Percentiles rank a stretch among this genome's conserved stretches.
Evolutionary conservation across 2,113 vertebrate species (phyloP).

Genomic region (rabbit (Oryctolagus cuniculus)): DNA sequence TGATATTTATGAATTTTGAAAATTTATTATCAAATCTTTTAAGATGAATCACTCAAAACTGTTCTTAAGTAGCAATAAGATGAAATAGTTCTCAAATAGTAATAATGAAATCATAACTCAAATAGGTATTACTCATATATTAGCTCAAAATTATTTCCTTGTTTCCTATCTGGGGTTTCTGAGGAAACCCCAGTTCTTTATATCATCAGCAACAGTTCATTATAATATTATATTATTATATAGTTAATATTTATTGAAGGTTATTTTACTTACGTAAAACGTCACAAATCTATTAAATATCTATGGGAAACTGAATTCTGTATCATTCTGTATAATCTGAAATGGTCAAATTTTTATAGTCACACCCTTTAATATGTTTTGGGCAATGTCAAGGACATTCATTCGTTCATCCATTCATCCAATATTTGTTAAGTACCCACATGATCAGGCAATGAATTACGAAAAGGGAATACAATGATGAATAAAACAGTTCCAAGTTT

Average conservation of each 20-base stretch:
- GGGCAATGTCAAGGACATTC: not conserved
- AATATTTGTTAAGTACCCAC: not conserved
- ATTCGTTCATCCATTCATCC: not conserved
- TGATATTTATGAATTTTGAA: not conserved
- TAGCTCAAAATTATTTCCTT: not conserved
- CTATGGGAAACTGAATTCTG: slow-evolving; percentile 37
- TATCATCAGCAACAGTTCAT: not conserved
- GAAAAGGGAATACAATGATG: not conserved
- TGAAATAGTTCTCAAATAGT: too few species aligned
- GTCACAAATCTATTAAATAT: not conserved
- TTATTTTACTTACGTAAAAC: slow-evolving; percentile 58
- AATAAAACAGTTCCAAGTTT: not conserved
- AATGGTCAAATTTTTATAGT: not conserved
- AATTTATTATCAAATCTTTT: slow-evolving; percentile 31
- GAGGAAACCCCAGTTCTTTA: not conserved
- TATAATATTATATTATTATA: not conserved
- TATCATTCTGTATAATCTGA: not conserved
- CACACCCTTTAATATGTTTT: not conserved
- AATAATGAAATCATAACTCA: slow-evolving; percentile 26
- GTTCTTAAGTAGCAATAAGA: slow-evolving; percentile 15
- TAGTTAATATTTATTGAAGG: slow-evolving; percentile 3
- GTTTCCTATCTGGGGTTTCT: slow-evolving; percentile 12
- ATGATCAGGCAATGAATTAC: not conserved
- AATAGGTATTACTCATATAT: not conserved
- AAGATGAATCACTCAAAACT: slow-evolving; percentile 54